A percentile compares a stretch with the other conserved stretches of the same genome.
Evolutionary conservation across 1,140 invertebrate genomes (phyloP).

Genomic region (Eumeta japonica): DNA sequence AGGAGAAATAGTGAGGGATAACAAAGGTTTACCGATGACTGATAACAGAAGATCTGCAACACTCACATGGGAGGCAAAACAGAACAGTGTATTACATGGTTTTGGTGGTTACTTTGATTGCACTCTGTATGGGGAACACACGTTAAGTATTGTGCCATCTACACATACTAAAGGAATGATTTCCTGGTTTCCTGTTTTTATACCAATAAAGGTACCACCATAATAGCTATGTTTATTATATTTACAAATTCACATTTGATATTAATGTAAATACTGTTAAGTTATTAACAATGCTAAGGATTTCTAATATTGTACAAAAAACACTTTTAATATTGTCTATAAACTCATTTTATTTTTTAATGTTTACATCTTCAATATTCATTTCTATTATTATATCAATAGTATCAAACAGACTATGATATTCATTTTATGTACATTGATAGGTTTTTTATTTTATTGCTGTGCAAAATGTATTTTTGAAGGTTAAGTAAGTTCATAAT

Average conservation of each 20-base stretch:
- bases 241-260: too few relatives aligned
- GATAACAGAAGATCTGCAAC: constrained; percentile 77
- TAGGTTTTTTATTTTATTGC: too few relatives aligned
- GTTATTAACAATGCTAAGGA: background rate
- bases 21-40: constrained; percentile 67
- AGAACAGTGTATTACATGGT: constrained; percentile 84
- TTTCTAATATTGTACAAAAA: background rate
- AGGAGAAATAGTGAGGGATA: constrained; percentile 31
- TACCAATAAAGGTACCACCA: constrained; percentile 84
- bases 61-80: constrained; percentile 68
- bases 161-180: constrained; percentile 90
- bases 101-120: constrained; percentile 96
- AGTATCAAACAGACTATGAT: too few relatives aligned
- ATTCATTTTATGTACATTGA: too few relatives aligned
- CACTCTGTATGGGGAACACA: constrained; percentile 79
- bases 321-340: constrained; percentile 1
- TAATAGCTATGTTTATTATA: too few relatives aligned
- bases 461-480: too few relatives aligned
- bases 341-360: constrained; percentile 5
- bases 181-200: constrained; percentile 96
- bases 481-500: too few relatives aligned
- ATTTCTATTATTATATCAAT: too few relatives aligned
- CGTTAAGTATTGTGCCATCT: constrained; percentile 84
- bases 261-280: background rate
- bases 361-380: constrained; percentile 4